phyloP scores from a whole-genome alignment of 2,888 invertebrate species.

The Oligia strigilis region DNA sequence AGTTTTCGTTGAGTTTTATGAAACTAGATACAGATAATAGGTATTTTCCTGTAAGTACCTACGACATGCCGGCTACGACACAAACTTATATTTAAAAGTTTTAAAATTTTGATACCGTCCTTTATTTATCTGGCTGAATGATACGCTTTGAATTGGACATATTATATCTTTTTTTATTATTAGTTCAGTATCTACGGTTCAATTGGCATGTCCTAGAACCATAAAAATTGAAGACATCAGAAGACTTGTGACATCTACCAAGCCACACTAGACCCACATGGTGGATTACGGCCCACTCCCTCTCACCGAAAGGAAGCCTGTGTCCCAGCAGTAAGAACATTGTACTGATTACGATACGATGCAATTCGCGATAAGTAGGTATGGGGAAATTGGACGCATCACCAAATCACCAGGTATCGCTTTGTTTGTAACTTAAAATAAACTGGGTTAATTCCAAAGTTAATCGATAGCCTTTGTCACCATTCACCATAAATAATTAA shows the following conservation, averaged over 20 bases:
- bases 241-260: too few relatives aligned
- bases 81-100: too few relatives aligned
- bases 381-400: background rate
- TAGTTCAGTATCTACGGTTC: too few relatives aligned
- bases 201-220: background rate
- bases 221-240: too few relatives aligned
- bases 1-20: background rate
- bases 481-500: slow-evolving; percentile 43
- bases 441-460: slow-evolving; percentile 4
- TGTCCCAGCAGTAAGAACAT: too few relatives aligned
- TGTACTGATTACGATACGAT: too few relatives aligned
- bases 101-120: too few relatives aligned
- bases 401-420: background rate
- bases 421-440: slow-evolving; percentile 14
- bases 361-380: background rate
- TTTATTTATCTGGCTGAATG: background rate
- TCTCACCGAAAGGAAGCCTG: too few relatives aligned
- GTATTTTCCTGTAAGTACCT: background rate
- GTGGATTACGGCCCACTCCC: too few relatives aligned
- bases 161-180: too few relatives aligned
- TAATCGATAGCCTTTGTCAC: slow-evolving; percentile 11
- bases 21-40: too few relatives aligned
- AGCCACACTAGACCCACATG: too few relatives aligned
- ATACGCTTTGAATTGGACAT: background rate
- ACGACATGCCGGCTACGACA: background rate